A percentile compares a stretch with the other conserved stretches of the same genome.
Evolutionary conservation across 2,888 invertebrate genomes (phyloP).

Genomic region (Ophion costatus): DNA sequence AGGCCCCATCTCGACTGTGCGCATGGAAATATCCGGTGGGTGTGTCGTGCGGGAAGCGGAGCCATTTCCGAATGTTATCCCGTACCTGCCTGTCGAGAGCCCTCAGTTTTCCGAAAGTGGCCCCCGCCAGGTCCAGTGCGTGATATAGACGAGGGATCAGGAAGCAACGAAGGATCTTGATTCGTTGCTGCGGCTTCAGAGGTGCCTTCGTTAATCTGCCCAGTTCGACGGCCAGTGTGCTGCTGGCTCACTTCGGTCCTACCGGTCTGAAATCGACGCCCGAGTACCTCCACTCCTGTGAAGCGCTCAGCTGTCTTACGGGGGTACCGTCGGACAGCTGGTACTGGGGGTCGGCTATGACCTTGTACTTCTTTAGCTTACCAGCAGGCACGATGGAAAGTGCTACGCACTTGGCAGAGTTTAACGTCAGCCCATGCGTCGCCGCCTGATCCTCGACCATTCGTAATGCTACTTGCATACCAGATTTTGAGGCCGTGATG

Average conservation of each 20-base stretch:
- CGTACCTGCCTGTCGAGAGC: constrained; percentile 30
- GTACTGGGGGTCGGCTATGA: constrained; percentile 9
- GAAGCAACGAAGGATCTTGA: constrained; percentile 55
- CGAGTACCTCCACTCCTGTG: constrained; percentile 55
- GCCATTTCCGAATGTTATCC: constrained; percentile 31
- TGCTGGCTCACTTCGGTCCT: constrained; percentile 2
- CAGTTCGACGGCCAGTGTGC: background rate
- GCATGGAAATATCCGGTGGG: constrained; percentile 58
- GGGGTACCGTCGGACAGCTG: background rate
- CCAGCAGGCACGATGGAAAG: constrained; percentile 35
- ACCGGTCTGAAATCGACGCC: constrained; percentile 59
- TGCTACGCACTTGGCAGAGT: constrained; percentile 21
- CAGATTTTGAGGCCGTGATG: constrained; percentile 32
- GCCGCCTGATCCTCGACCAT: constrained; percentile 8
- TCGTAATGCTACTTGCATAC: constrained; percentile 34
- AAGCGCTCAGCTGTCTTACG: constrained; percentile 11
- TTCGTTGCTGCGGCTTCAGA: constrained; percentile 59
- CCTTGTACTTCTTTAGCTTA: constrained; percentile 8
- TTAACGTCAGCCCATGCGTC: constrained; percentile 40
- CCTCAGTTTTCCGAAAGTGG: constrained; percentile 45
- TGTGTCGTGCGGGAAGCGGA: constrained; percentile 44
- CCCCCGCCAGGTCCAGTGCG: background rate
- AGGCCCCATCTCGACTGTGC: constrained; percentile 45
- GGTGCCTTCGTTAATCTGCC: constrained; percentile 12
- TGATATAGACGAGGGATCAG: background rate